Evolutionary conservation across 1,140 invertebrate species (phyloP).

Genomic region (Brachionus sp.): DNA sequence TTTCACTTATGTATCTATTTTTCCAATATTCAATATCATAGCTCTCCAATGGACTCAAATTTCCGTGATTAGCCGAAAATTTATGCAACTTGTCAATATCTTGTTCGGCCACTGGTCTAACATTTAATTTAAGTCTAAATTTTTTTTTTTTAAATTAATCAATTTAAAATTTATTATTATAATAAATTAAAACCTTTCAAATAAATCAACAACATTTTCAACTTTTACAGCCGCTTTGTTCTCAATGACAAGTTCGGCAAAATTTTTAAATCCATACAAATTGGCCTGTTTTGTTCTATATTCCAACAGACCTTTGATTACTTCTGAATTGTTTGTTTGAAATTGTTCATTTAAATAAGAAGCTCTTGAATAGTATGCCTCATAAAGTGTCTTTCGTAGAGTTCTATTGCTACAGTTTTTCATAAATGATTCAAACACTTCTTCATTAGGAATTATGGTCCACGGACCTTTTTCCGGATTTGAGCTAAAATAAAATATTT

Average conservation of each 20-base stretch:
- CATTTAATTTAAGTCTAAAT: slow-evolving; percentile 9
- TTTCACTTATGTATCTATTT: slow-evolving; percentile 63
- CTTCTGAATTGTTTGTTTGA: slow-evolving; percentile 69
- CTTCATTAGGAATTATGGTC: slow-evolving; percentile 68
- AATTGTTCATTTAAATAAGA: slow-evolving; percentile 66
- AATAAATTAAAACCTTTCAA: slow-evolving; percentile 61
- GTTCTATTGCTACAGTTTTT: slow-evolving; percentile 75
- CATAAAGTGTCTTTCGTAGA: slow-evolving; percentile 76
- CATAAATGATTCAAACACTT: slow-evolving; percentile 69
- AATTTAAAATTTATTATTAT: neutral
- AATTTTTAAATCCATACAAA: slow-evolving; percentile 73
- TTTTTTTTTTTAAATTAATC: neutral
- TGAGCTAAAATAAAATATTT: neutral
- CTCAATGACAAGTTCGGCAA: slow-evolving; percentile 80
- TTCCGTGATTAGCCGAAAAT: slow-evolving; percentile 62
- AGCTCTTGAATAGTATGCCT: slow-evolving; percentile 69
- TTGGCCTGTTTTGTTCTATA: slow-evolving; percentile 69
- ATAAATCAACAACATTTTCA: slow-evolving; percentile 71
- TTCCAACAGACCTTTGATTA: slow-evolving; percentile 19
- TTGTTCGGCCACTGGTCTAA: neutral
- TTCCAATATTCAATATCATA: slow-evolving; percentile 86
- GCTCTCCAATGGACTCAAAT: slow-evolving; percentile 65
- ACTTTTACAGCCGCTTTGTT: slow-evolving; percentile 85
- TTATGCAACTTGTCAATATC: neutral
- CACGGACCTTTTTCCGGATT: slow-evolving; percentile 61